Evolutionary conservation across 2,888 invertebrate species (phyloP), one percentile per base, ranked within the genome.

Genomic region (Caenorhabditis sp.): DNA sequence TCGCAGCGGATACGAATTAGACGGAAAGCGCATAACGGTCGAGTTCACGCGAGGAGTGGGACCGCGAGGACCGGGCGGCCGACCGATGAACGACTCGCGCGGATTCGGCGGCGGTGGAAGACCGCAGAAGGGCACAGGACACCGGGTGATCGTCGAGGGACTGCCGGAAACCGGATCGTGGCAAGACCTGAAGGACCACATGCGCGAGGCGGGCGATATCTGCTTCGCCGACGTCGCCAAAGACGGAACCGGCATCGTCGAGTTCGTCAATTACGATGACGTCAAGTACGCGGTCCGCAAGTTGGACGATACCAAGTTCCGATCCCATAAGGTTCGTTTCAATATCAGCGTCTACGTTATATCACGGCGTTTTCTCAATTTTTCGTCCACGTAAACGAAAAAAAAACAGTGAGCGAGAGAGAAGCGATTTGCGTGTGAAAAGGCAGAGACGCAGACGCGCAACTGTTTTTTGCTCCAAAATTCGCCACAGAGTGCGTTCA

Each of bases 271-370:
- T 7, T 94, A 95, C 87, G 98, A 99, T 89, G 99, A 99, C 89
- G 98, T 99, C 96, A 97, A 97, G 91, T 98, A 99, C 90, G 99
- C 99, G 1, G 94, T 97, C 61, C 95, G 95, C 90, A 97, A 98
- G 89, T 92, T 99, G 81, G 97, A 99, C 87, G 99, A 99, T 90
- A 96, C 98, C 0, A 93, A 98, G 90, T 99, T 99, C 91, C 92
- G 96, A 86, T 98, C 98, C 52, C 98, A 99, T 89, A 98, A 99
- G 93, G 98, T 97, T 90, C 80, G 81, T 78, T 45, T n/a, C n/a
- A n/a, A n/a, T n/a, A n/a, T n/a, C n/a, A n/a, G n/a, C n/a, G n/a
- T n/a, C n/a, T n/a, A n/a, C n/a, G n/a, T n/a, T n/a, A n/a, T n/a
- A n/a, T n/a, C n/a, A n/a, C n/a, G n/a, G n/a, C n/a, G n/a, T n/a